Base-by-base conservation (phyloP, 2,113 vertebrate genomes). In the Australoheros scitulus region DNA sequence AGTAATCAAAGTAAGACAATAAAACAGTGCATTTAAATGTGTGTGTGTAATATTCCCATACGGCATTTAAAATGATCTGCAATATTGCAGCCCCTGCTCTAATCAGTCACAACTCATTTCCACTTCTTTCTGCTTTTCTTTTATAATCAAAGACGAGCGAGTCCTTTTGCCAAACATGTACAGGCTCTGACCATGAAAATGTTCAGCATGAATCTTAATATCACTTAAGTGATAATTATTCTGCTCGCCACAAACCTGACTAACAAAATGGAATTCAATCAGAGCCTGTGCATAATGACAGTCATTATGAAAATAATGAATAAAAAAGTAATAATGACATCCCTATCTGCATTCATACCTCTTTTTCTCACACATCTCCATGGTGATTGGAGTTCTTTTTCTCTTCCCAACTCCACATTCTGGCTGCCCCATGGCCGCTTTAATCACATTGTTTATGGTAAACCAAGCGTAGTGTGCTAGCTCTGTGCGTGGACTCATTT, bases 211-310 rank as follows among this genome's bases (percentile, higher is more conserved):
- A 97, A 97, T 97, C 97, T 97, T 97, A 96, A 97, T 97, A 96
- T 97, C 96, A 97, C 97, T 97, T 97, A 97, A 98, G 97, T 96
- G 97, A 96, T 97, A 97, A 98, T 97, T 98, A 98, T 97, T 97
- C 96, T 92, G 96, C 96, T 96, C 95, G 96, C 96, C 96, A 97
- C 97, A 97, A 97, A 97, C 95, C 96, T 96, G 97, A 96, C 97
- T 96, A 97, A 97, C 96, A 97, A 97, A 93, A 97, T 97, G 96
- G 96, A 97, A 97, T 98, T 97, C 96, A 93, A 95, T 98, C 97
- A 98, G 97, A 96, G 96, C 94, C 95, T 93, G 95, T 86, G 95
- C 97, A 97, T 98, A 97, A 98, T 98, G 97, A 98, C 96, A 96
- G 97, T 98, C 97, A 98, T 98, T 98, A 98, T 97, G 96, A 97